A percentile compares a stretch with the other conserved stretches of the same genome.
Conservation (phyloP, 2,113 vertebrate genomes). For the Brienomyrus longianalis region DNA sequence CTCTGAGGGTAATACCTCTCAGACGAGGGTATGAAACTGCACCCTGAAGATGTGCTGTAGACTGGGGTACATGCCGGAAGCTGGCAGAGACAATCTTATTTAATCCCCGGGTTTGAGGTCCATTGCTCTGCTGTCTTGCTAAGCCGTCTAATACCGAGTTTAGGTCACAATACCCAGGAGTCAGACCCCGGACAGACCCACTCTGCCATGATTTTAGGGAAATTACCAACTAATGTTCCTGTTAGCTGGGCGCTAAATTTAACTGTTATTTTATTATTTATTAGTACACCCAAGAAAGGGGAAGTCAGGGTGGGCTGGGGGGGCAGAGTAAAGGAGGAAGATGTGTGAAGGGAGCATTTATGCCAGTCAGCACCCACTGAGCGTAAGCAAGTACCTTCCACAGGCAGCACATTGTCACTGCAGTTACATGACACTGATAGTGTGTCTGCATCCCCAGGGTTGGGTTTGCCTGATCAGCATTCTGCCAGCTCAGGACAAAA, state of each 20-base stretch:
- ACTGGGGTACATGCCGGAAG: not conserved
- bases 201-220: not conserved
- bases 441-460: not conserved
- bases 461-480: not conserved
- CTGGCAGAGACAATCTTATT: not conserved
- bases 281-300: not conserved
- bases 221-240: not conserved
- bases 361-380: not conserved
- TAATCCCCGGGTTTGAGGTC: not conserved
- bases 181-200: not conserved
- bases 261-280: not conserved
- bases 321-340: not conserved
- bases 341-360: not conserved
- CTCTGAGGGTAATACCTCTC: not conserved
- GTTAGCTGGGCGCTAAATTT: not conserved
- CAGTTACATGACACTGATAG: not conserved
- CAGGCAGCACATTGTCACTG: not conserved
- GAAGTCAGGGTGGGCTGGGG: not conserved
- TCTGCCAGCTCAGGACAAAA: not conserved
- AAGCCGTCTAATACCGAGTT: not conserved
- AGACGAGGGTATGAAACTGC: not conserved
- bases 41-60: not conserved
- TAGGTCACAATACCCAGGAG: not conserved
- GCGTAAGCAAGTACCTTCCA: not conserved
- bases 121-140: not conserved